Base-by-base conservation (phyloP, 2,888 invertebrate species). In the Plutella xylostella region DNA sequence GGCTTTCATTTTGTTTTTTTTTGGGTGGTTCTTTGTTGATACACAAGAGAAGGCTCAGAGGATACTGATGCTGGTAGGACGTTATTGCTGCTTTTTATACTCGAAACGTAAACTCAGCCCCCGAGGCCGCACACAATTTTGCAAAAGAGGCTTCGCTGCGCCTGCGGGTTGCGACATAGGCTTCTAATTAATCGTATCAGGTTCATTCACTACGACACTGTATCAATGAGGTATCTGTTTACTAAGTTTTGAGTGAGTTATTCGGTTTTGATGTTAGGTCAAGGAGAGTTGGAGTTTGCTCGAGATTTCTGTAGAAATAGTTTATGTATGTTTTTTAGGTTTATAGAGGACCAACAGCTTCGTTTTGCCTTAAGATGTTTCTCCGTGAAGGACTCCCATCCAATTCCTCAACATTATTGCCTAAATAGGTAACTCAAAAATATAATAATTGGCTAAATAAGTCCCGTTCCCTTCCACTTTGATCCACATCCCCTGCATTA, bases 1-100 rank as follows among this genome's bases (percentile, higher is more conserved):
- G 42, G 59, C 46, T 52, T 61, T 68, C 68, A 68, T 68, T 47
- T 43, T 52, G 48, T 21, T 11, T 19, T n/a, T 4, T n/a, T 18
- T 30, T 33, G 21, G 14, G 46, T 45, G 45, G 21, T 51, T 30
- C 4, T 33, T 33, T 33, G 12, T 19, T 38, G 11, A 12, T 21
- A 7, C 3, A n/a, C 20, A 20, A 11, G 38, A 19, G 38, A 21
- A 21, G 19, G 45, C 39, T 48, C 48, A 48, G 48, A 45, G 45
- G 42, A 51, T 44, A 43, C 46, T 42, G 48, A 15, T 42, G 48
- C 43, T 56, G 55, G 56, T 55, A 52, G 53, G 47, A 42, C 34
- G 45, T 40, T 46, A 42, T 46, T 41, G 31, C 40, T 43, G 46
- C 54, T 61, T 43, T 60, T 60, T 61, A 59, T 18, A n/a, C 19